phyloP scores from a whole-genome alignment of 2,888 invertebrate species.

The Caenorhabditis becei region DNA sequence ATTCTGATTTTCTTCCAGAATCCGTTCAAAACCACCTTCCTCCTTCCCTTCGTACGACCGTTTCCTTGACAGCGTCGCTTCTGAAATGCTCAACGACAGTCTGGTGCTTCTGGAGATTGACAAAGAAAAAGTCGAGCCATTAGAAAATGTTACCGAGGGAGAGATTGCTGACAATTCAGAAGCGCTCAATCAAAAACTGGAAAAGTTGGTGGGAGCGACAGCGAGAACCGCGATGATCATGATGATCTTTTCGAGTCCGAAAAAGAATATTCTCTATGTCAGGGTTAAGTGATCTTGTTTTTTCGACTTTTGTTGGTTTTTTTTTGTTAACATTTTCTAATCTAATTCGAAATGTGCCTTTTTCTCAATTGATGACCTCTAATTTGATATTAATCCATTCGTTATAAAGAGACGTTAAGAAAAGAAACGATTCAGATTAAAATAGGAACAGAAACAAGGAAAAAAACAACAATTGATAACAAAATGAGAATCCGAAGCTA shows the following conservation, averaged over 20 bases:
- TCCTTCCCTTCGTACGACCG: constrained; percentile 27
- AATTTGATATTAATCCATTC: no score
- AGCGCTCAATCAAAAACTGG: constrained; percentile 51
- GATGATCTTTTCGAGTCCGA: constrained; percentile 58
- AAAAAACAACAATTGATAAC: neutral
- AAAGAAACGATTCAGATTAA: neutral
- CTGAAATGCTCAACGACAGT: constrained; percentile 65
- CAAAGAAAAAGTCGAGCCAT: constrained; percentile 15
- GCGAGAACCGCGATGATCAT: constrained; percentile 64
- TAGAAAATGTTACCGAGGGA: neutral
- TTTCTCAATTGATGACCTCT: no score
- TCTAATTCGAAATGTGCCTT: neutral
- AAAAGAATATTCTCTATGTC: constrained; percentile 41
- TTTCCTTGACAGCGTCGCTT: constrained; percentile 51
- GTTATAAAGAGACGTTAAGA: no score
- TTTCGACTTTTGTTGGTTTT: constrained; percentile 1
- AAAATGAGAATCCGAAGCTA: neutral
- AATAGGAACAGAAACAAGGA: constrained; percentile 19
- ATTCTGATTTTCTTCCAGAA: constrained; percentile 49
- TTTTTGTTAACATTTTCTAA: neutral
- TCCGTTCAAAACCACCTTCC: constrained; percentile 37
- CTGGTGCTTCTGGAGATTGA: constrained; percentile 64
- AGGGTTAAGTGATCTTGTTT: constrained; percentile 33
- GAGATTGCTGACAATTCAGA: constrained; percentile 20
- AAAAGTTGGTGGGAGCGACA: constrained; percentile 59